Base-by-base conservation (phyloP, 2,888 invertebrate species). In the Cinara cedri region DNA sequence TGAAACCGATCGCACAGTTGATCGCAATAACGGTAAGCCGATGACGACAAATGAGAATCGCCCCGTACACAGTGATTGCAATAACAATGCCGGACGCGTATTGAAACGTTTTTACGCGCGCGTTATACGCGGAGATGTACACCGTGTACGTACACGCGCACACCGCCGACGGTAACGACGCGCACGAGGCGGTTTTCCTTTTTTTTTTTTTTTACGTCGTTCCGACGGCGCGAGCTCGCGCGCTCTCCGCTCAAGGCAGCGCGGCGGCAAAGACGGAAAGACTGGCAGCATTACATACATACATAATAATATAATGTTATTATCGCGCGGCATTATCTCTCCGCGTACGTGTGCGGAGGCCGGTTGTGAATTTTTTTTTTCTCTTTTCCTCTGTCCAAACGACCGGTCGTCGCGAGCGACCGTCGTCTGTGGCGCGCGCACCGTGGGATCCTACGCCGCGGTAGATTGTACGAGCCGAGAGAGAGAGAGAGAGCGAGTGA, bases 311-410 rank as follows among this genome's bases (percentile, higher is more conserved):
- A n/a, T 75, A 75, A 75, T 55, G 54, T 66, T 55, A 66, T 76
- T 76, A 76, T 76, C 75, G 75, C 55, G 75, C 55, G 75, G 75
- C 75, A 65, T 46, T 57, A 76, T 68, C 68, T 13, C 46, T 11
- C 62, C 62, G 66, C 24, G 66, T 16, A 10, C 14, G 51, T 13
- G 51, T 13, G 54, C 24, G 62, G 34, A 42, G 57, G 24, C 57
- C 55, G 54, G 76, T 60, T 11, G 68, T 60, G 76, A 76, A 66
- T 74, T 71, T 11, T 57, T 71, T 44, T 55, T 19, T 70, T 55
- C 19, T 14, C 21, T 55, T 66, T 55, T 60, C 26, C 3, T 34
- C 34, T 34, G 6, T 34, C 46, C 26, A 57, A n/a, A 60, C 57
- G 72, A 46, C 60, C 55, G 54, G 46, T 72, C 16, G 46, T 19